Conservation (phyloP, 2,113 vertebrate species). For the Echinops telfairi region DNA sequence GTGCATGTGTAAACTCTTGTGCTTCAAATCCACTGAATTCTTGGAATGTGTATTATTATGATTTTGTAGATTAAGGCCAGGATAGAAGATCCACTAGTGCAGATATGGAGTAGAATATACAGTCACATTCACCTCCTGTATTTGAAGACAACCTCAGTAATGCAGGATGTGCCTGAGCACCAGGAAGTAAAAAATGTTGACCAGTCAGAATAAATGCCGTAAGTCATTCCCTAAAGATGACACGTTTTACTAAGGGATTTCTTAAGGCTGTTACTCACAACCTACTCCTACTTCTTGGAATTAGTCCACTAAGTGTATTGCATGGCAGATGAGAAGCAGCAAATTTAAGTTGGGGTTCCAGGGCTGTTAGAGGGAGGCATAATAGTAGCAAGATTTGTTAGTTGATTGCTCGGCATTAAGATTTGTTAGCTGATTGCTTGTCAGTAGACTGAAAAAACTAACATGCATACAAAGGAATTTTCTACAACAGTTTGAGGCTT, state of each 20-base stretch:
- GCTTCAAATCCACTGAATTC: not conserved
- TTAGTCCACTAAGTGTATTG: constrained; percentile 11
- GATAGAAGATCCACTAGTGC: not conserved
- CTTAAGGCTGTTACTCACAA: not conserved
- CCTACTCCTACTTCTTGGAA: constrained; percentile 47
- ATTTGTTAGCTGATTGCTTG: not conserved
- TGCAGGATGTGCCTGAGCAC: not conserved
- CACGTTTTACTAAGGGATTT: constrained; percentile 55
- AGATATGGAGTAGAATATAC: not conserved
- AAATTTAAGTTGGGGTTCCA: constrained; percentile 40
- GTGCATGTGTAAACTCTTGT: not conserved
- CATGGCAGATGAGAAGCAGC: constrained; percentile 36
- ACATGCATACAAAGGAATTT: not conserved
- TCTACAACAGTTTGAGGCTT: constrained; percentile 12
- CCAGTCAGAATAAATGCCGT: constrained; percentile 28
- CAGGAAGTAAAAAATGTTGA: constrained; percentile 36
- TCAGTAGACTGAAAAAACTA: constrained; percentile 16
- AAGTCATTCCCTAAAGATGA: constrained; percentile 35
- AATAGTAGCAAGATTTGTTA: constrained; percentile 12
- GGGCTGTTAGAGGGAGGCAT: not conserved
- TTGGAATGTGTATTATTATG: not conserved
- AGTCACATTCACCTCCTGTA: not conserved
- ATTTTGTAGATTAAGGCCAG: constrained; percentile 37
- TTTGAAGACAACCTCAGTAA: constrained; percentile 4
- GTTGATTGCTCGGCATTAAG: not conserved